phyloP scores from a whole-genome alignment of 2,888 invertebrate genomes.

The Tetheella fluctuosa region DNA sequence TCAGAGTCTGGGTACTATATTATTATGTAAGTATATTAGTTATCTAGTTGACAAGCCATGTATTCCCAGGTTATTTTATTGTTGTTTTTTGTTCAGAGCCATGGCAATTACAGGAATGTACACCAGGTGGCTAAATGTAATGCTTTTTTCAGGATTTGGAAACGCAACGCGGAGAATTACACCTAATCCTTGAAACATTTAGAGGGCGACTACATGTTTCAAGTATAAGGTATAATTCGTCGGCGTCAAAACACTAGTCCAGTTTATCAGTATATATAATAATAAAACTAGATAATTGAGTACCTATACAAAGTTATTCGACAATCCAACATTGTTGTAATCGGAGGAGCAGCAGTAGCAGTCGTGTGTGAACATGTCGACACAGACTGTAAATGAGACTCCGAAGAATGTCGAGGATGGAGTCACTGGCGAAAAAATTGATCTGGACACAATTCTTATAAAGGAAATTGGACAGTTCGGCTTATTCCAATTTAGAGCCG shows the following conservation, averaged over 20 bases:
- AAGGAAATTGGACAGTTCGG: constrained; percentile 73
- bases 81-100: no score
- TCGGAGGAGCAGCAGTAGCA: not conserved
- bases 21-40: no score
- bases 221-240: no score
- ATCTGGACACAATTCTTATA: constrained; percentile 62
- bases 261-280: not conserved
- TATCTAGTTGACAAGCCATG: no score
- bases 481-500: constrained; percentile 54
- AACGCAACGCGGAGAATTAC: no score
- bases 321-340: not conserved
- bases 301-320: not conserved
- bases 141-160: no score
- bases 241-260: not conserved
- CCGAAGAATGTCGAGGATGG: constrained; percentile 4
- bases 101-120: no score
- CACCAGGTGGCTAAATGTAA: no score
- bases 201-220: no score
- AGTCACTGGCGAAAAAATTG: constrained; percentile 33
- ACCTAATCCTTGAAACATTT: no score
- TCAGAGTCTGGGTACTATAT: no score
- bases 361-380: not conserved
- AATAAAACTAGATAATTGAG: not conserved
- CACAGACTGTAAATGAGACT: not conserved
- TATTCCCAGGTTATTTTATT: no score